Evolutionary conservation across 2,888 invertebrate species (phyloP).

Genomic region (Fragum whitleyi): DNA sequence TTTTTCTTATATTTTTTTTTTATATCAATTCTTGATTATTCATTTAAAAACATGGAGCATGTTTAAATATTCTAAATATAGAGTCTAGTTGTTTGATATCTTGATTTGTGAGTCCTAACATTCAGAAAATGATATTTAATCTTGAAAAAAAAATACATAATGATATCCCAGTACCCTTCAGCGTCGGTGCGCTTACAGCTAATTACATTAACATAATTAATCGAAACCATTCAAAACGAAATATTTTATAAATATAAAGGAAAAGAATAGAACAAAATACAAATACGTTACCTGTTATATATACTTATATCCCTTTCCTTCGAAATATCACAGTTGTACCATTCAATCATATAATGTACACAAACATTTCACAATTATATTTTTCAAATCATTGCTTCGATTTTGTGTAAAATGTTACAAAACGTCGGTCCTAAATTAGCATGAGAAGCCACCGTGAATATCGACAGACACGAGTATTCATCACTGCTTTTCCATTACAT

Average conservation of each 20-base stretch:
- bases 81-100: too few species aligned
- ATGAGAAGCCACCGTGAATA: constrained; percentile 1
- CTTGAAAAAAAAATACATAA: too few species aligned
- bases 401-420: neutral
- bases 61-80: too few species aligned
- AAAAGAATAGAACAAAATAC: neutral
- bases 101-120: too few species aligned
- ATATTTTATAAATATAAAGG: neutral
- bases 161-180: too few species aligned
- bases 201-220: neutral
- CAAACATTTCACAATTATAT: neutral
- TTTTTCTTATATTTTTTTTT: too few species aligned
- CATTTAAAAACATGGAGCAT: too few species aligned
- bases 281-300: neutral
- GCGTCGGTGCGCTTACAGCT: too few species aligned
- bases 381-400: neutral
- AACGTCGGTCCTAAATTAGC: neutral
- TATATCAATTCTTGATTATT: too few species aligned
- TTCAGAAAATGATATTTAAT: too few species aligned
- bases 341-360: neutral
- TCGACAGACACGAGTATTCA: neutral
- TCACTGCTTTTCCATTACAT: neutral
- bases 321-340: neutral
- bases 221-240: neutral
- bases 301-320: neutral